phyloP scores from a whole-genome alignment of 2,888 invertebrate genomes.

The Drosophila rellima region DNA sequence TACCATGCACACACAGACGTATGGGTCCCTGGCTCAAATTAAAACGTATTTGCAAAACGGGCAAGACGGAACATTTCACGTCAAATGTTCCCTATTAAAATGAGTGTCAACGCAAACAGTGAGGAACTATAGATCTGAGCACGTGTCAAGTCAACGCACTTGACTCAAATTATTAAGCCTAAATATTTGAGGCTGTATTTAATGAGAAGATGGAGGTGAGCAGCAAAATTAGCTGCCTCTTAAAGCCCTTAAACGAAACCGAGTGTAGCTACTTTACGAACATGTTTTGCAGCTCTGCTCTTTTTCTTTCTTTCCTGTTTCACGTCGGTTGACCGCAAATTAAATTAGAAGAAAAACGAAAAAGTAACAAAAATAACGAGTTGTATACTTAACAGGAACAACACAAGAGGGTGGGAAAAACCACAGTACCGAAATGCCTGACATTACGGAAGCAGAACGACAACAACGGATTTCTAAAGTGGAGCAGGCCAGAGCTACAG shows the following conservation, averaged over 20 bases:
- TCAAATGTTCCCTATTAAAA: slow-evolving; percentile 30
- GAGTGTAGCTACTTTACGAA: slow-evolving; percentile 60
- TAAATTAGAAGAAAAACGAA: slow-evolving; percentile 76
- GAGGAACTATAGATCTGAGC: slow-evolving; percentile 4
- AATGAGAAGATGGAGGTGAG: background rate
- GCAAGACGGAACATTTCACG: slow-evolving; percentile 17
- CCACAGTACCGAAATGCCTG: slow-evolving; percentile 43
- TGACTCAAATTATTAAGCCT: slow-evolving; percentile 18
- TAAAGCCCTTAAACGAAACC: slow-evolving; percentile 31
- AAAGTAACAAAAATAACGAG: slow-evolving; percentile 65
- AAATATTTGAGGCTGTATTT: slow-evolving; percentile 18
- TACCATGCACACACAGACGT: slow-evolving; percentile 20
- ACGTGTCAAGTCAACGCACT: slow-evolving; percentile 28
- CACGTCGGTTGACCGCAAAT: slow-evolving; percentile 79
- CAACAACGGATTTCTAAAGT: slow-evolving; percentile 47
- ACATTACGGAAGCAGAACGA: slow-evolving; percentile 51
- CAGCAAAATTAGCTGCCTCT: slow-evolving; percentile 33
- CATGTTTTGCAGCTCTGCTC: background rate
- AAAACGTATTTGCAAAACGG: slow-evolving; percentile 56
- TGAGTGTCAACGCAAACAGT: slow-evolving; percentile 43
- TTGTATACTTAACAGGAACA: slow-evolving; percentile 55
- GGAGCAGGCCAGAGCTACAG: slow-evolving; percentile 55
- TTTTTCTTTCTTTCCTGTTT: slow-evolving; percentile 49
- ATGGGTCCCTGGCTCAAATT: slow-evolving; percentile 43
- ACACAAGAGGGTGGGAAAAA: slow-evolving; percentile 15